Evolutionary conservation across 2,797 vertebrate species (phyloP).

Genomic region (Sternotherus odoratus): DNA sequence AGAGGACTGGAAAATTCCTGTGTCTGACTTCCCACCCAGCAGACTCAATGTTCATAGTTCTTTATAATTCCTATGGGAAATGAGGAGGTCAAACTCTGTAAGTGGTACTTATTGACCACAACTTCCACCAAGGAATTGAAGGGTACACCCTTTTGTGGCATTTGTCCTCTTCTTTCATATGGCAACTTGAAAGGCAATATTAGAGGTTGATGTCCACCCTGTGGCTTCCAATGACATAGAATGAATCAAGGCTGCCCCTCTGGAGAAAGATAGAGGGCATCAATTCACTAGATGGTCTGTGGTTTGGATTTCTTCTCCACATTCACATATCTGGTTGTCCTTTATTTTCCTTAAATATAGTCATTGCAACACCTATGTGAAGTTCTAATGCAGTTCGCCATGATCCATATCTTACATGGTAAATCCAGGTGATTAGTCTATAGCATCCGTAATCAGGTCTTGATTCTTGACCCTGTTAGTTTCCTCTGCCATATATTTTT

Average conservation of each 20-base stretch:
- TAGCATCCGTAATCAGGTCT: background rate
- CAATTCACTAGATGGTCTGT: background rate
- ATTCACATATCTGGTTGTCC: background rate
- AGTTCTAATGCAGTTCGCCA: background rate
- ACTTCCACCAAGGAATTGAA: background rate
- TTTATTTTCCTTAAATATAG: background rate
- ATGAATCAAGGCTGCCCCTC: background rate
- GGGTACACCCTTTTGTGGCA: background rate
- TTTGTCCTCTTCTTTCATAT: background rate
- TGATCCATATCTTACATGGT: background rate
- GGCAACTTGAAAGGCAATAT: background rate
- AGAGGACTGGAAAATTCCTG: background rate
- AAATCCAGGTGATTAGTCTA: background rate
- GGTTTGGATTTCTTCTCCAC: background rate
- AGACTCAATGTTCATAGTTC: background rate
- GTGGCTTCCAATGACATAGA: background rate
- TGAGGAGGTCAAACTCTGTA: background rate
- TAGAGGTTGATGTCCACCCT: background rate
- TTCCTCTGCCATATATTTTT: background rate
- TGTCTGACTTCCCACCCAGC: no score
- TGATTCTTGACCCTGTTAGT: background rate
- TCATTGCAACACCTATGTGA: background rate
- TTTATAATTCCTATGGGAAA: background rate
- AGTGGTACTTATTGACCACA: background rate
- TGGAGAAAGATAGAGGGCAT: background rate